Base-by-base conservation (phyloP, 92 coral and sea anemone species). In the Umimayanthus kanabou region DNA sequence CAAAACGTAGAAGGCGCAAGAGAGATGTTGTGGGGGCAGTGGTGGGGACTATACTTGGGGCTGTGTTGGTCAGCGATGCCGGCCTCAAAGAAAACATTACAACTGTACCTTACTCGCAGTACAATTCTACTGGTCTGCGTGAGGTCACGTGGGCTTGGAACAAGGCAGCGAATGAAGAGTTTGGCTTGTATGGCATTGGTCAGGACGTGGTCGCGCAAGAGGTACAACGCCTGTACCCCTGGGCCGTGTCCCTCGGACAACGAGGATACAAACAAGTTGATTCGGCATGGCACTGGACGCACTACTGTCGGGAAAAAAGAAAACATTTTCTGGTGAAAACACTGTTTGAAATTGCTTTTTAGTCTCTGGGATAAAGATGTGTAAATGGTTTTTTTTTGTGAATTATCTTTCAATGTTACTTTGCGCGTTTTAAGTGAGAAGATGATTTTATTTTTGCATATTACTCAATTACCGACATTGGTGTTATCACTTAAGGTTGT, bases 111-210 rank as follows among this genome's bases (percentile, higher is more conserved):
- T 79, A 25, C 80, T 89, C 94, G 33, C 75, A 82, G 45, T 92
- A 89, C 89, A 80, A 87, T 73, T 82, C 23, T 4, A 86, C 89
- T 71, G 92, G 92, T 2, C 90, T 89, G 39, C 78, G 88, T 20
- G 95, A 87, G 14, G 95, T 82, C 30, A 85, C 80, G 92, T 93
- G 95, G 95, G 84, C 80, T 20, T 93, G 95, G 95, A 93, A 90
- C 70, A 82, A 88, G 57, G 61, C 77, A 69, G 93, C 95, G 8
- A 49, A 85, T 14, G 29, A 79, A 11, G 80, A 81, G 28, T 73
- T 90, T 49, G 95, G 93, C 43, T 53, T 92, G 75, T 81, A 70
- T 30, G 94, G 94, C 39, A 47, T 37, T 22, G 85, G 78, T 57
- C 87, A 87, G 33, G 93, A 93, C 40, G 92, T 93, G 23, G 84